Conservation (phyloP, 2,888 invertebrate genomes). For the Patella depressa region DNA sequence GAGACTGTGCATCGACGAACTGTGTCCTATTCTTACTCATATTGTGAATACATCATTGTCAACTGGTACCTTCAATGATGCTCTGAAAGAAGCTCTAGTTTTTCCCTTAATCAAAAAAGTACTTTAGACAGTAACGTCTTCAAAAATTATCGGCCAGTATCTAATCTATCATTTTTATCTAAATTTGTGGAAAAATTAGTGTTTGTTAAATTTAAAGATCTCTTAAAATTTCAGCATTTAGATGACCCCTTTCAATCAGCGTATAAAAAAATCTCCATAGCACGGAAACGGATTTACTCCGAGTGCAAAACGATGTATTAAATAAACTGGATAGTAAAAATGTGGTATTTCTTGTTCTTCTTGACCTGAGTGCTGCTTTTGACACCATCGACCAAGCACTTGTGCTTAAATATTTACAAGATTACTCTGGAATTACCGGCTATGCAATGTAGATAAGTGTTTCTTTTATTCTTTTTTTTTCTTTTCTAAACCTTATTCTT, state of each 20-base stretch:
- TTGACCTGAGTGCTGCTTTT: slow-evolving; percentile 28
- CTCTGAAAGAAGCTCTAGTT: too few relatives aligned
- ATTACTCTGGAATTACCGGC: too few relatives aligned
- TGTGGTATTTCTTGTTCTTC: slow-evolving; percentile 21
- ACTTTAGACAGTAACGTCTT: neutral
- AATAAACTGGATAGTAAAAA: slow-evolving; percentile 17
- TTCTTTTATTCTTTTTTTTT: too few relatives aligned
- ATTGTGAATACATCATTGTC: too few relatives aligned
- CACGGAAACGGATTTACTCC: slow-evolving; percentile 22
- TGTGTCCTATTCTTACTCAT: too few relatives aligned
- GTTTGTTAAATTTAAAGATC: too few relatives aligned
- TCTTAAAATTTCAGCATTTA: too few relatives aligned
- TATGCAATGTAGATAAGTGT: too few relatives aligned
- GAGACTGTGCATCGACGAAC: too few relatives aligned
- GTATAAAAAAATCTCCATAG: slow-evolving; percentile 17
- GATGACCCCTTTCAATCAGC: slow-evolving; percentile 15
- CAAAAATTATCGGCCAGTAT: slow-evolving; percentile 30
- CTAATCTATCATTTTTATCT: slow-evolving; percentile 29
- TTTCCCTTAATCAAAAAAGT: too few relatives aligned
- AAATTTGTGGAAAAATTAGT: slow-evolving; percentile 26
- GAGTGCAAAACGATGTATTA: slow-evolving; percentile 18
- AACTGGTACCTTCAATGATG: too few relatives aligned
- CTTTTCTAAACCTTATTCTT: too few relatives aligned
- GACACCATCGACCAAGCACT: slow-evolving; percentile 27
- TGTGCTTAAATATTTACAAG: neutral